These are phyloP conservation scores for Drosophila tristis DNA, from an alignment of 1,140 invertebrate species.

Conservation along the genomic window DNA sequence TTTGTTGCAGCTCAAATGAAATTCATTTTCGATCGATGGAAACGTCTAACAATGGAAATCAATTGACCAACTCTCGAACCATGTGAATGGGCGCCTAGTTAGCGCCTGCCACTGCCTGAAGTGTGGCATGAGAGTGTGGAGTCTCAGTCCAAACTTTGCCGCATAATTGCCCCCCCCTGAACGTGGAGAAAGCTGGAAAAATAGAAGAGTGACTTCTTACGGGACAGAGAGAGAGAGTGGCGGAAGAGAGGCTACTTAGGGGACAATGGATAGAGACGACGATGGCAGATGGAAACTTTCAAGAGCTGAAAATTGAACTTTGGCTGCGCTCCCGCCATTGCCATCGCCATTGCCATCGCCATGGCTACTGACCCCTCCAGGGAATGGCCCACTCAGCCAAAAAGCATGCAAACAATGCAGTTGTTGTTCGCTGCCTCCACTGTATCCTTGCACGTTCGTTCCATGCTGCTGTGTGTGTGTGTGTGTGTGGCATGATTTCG, in stretches of 20 bases:
- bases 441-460: not conserved
- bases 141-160: conserved; percentile 35
- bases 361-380: not conserved
- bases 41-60: conserved; percentile 47
- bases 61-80: conserved; percentile 33
- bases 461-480: conserved; percentile 12
- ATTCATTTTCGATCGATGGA: conserved; percentile 18
- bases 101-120: conserved; percentile 41
- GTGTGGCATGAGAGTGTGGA: conserved; percentile 13
- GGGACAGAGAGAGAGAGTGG: too few species aligned
- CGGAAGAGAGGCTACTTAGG: too few species aligned
- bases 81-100: conserved; percentile 62
- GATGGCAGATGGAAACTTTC: conserved; percentile 3
- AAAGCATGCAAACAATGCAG: conserved; percentile 56
- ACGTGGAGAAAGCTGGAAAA: conserved; percentile 32
- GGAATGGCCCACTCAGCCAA: conserved; percentile 6
- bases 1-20: conserved; percentile 16
- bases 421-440: conserved; percentile 26
- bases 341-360: not conserved
- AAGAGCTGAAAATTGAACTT: conserved; percentile 40
- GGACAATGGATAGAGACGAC: too few species aligned
- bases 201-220: conserved; percentile 13
- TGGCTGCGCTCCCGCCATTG: conserved; percentile 7
- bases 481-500: conserved; percentile 12
- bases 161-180: conserved; percentile 23